Conservation (phyloP, 2,113 vertebrate species). For the Mesocricetus auratus region DNA sequence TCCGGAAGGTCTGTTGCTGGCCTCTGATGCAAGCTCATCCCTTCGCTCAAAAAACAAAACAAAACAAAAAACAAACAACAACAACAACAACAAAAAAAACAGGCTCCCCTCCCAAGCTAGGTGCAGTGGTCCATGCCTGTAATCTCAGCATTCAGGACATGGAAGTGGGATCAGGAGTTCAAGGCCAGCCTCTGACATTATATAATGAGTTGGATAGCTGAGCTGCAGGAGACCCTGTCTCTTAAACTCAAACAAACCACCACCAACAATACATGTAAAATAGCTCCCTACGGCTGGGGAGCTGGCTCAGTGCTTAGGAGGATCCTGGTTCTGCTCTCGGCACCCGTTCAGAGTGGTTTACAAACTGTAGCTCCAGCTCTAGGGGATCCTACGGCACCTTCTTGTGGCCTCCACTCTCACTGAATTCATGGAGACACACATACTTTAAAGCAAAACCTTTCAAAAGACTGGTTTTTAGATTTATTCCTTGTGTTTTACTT, state of each 20-base stretch:
- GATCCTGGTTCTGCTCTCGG: not conserved
- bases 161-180: not conserved
- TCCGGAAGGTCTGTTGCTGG: not conserved
- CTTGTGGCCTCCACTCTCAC: not conserved
- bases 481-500: not conserved
- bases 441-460: not conserved
- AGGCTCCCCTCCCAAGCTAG: not conserved
- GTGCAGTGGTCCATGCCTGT: not conserved
- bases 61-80: no score
- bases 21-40: not conserved
- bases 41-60: constrained; percentile 5
- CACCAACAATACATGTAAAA: not conserved
- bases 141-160: not conserved
- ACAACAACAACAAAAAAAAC: no score
- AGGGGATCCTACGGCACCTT: not conserved
- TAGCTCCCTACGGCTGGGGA: not conserved
- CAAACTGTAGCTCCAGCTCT: not conserved
- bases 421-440: not conserved
- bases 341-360: not conserved
- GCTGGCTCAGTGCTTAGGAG: not conserved
- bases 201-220: not conserved
- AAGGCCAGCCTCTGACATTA: not conserved
- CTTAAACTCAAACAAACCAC: not conserved
- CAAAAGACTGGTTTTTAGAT: not conserved
- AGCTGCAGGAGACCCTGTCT: not conserved